Conservation (phyloP, 1,140 invertebrate genomes). For the Apis laboriosa region DNA sequence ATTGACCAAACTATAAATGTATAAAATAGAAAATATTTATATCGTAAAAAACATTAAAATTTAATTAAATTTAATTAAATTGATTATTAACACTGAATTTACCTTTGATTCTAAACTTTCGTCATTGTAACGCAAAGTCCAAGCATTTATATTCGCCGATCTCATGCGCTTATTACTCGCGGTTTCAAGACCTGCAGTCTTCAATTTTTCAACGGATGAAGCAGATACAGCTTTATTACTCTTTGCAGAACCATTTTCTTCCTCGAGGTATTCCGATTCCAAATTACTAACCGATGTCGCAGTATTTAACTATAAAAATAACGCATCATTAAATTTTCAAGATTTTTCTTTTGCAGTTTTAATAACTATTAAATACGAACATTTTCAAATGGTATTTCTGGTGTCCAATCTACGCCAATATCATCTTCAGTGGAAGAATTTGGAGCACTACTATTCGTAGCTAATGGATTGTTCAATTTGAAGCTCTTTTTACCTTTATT, state of each 20-base stretch:
- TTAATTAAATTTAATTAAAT: background rate
- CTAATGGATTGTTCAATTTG: constrained; percentile 74
- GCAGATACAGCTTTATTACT: constrained; percentile 63
- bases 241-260: constrained; percentile 74
- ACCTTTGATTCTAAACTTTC: constrained; percentile 87
- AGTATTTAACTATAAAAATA: constrained; percentile 77
- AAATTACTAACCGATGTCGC: constrained; percentile 80
- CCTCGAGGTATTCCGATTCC: constrained; percentile 78
- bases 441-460: constrained; percentile 69
- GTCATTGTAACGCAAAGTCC: constrained; percentile 93
- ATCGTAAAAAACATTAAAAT: background rate
- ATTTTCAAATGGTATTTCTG: constrained; percentile 95
- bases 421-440: constrained; percentile 87
- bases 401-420: constrained; percentile 90
- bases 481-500: constrained; percentile 77
- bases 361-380: constrained; percentile 80
- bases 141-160: constrained; percentile 91
- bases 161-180: constrained; percentile 96
- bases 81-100: background rate
- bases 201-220: constrained; percentile 85
- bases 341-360: background rate
- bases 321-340: background rate
- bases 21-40: background rate
- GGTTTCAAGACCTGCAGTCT: constrained; percentile 95
- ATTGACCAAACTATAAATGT: constrained; percentile 87